A percentile compares a stretch with the other conserved stretches of the same genome.
phyloP scores from a whole-genome alignment of 2,113 vertebrate species.

The Proteles cristata region DNA sequence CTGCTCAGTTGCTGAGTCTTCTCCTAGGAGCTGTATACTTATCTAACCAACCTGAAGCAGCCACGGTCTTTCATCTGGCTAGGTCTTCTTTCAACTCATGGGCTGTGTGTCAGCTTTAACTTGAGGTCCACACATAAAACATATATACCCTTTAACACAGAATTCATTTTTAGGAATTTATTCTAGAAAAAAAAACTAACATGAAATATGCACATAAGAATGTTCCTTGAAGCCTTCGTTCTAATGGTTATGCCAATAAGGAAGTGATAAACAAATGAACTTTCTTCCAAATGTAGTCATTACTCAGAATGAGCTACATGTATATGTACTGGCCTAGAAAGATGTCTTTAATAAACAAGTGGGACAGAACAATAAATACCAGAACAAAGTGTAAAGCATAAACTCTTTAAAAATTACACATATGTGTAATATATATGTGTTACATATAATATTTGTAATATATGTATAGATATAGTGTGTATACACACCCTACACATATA shows the following conservation, averaged over 20 bases:
- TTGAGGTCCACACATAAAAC: conserved; percentile 12
- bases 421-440: too few relatives aligned
- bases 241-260: not conserved
- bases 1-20: not conserved
- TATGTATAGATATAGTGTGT: too few relatives aligned
- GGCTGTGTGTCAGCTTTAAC: not conserved
- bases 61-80: not conserved
- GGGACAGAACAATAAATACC: not conserved
- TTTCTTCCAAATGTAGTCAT: not conserved
- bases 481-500: too few relatives aligned
- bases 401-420: not conserved
- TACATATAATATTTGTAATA: too few relatives aligned
- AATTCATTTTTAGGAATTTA: not conserved
- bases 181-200: not conserved
- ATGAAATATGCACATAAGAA: not conserved
- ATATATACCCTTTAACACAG: not conserved
- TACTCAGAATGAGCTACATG: not conserved
- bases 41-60: not conserved
- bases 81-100: not conserved
- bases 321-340: not conserved
- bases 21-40: not conserved
- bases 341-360: conserved; percentile 20
- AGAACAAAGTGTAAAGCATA: not conserved
- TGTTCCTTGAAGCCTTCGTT: not conserved
- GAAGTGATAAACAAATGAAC: not conserved